These are phyloP conservation scores for Drosophila engyochracea DNA, from an alignment of 2,888 invertebrate genomes.

Conservation along the genomic window DNA sequence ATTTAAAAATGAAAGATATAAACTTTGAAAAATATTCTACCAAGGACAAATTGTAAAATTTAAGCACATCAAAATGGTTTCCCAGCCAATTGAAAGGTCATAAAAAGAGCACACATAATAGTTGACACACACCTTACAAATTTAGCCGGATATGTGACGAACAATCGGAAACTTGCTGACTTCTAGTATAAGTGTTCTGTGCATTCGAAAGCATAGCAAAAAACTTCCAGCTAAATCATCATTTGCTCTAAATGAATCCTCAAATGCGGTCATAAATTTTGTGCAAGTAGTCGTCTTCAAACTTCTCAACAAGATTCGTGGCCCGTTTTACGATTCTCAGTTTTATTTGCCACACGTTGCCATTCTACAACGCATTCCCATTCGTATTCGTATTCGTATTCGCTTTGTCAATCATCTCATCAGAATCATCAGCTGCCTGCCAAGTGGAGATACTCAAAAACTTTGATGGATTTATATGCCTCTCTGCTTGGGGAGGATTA, in stretches of 20 bases:
- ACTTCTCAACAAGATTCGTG: constrained; percentile 58
- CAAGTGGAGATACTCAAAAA: constrained; percentile 51
- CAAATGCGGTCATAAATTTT: constrained; percentile 59
- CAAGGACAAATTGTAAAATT: neutral
- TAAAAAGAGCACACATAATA: constrained; percentile 17
- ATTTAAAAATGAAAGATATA: neutral
- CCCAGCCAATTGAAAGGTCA: constrained; percentile 1
- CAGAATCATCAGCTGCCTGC: constrained; percentile 38
- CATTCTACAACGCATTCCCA: constrained; percentile 27
- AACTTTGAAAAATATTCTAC: neutral
- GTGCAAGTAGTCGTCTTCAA: constrained; percentile 40
- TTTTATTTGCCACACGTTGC: constrained; percentile 68
- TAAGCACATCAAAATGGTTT: neutral
- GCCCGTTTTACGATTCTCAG: constrained; percentile 56
- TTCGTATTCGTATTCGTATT: constrained; percentile 16
- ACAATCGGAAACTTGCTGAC: constrained; percentile 32
- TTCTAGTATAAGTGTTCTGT: constrained; percentile 23
- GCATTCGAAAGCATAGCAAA: constrained; percentile 7
- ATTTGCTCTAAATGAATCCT: constrained; percentile 46
- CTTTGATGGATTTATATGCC: constrained; percentile 63
- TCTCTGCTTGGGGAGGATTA: constrained; percentile 44
- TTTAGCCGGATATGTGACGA: constrained; percentile 25
- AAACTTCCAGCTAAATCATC: constrained; percentile 42
- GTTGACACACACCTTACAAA: constrained; percentile 31
- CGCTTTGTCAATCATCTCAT: constrained; percentile 34